Percentiles rank a stretch among this genome's conserved stretches.
Conservation (phyloP, 1,140 invertebrate species). For the Mya arenaria region DNA sequence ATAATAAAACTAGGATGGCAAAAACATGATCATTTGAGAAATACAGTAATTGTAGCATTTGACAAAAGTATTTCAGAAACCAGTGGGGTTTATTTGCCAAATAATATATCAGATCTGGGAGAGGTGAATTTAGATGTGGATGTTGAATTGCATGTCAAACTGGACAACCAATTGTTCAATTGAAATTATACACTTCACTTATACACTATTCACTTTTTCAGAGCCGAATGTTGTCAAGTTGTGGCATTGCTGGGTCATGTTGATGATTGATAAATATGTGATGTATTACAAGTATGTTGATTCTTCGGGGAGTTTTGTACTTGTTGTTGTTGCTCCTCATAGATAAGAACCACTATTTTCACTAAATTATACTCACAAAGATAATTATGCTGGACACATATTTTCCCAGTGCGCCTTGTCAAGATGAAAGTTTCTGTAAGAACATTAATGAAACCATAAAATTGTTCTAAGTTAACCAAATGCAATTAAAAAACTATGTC, state of each 20-base stretch:
- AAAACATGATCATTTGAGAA: slow-evolving; percentile 25
- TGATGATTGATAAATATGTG: not conserved
- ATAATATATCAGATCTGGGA: too few relatives aligned
- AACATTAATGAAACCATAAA: too few relatives aligned
- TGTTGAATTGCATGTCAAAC: too few relatives aligned
- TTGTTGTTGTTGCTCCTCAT: slow-evolving; percentile 33
- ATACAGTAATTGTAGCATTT: slow-evolving; percentile 36
- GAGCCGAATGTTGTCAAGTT: not conserved
- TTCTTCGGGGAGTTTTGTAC: too few relatives aligned
- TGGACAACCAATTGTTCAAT: slow-evolving; percentile 38
- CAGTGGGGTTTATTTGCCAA: too few relatives aligned
- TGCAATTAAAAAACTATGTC: too few relatives aligned
- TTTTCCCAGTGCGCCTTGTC: too few relatives aligned
- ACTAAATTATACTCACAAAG: slow-evolving; percentile 24
- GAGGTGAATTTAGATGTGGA: too few relatives aligned
- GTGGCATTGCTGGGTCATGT: slow-evolving; percentile 24
- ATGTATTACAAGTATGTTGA: slow-evolving; percentile 3
- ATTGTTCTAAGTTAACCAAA: too few relatives aligned
- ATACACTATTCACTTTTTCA: not conserved
- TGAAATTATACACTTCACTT: slow-evolving; percentile 17
- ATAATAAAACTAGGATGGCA: slow-evolving; percentile 31
- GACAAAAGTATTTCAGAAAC: too few relatives aligned
- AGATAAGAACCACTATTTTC: slow-evolving; percentile 36
- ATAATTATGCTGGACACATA: slow-evolving; percentile 53
- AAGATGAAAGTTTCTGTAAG: too few relatives aligned